Conservation (phyloP, 2,888 invertebrate species). For the Bellardia pandia region DNA sequence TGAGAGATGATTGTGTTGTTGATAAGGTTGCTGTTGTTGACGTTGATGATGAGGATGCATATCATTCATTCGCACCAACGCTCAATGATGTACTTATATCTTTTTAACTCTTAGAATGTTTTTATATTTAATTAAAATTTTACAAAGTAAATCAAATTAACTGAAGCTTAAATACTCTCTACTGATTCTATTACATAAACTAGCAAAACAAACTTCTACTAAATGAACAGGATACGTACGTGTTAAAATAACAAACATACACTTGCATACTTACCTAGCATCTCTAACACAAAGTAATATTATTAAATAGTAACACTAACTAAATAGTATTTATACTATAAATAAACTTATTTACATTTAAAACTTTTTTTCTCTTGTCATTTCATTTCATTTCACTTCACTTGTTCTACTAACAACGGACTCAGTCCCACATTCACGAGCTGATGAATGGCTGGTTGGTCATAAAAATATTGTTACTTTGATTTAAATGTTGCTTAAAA, state of each 20-base stretch:
- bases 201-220: not conserved
- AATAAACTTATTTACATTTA: not conserved
- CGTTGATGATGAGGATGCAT: constrained; percentile 43
- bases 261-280: not conserved
- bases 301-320: constrained; percentile 46
- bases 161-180: constrained; percentile 68
- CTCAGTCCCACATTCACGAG: not conserved
- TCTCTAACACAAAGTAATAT: constrained; percentile 14
- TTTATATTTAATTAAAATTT: constrained; percentile 71
- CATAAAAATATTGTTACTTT: constrained; percentile 32
- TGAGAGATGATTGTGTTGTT: not conserved
- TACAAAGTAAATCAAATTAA: constrained; percentile 71
- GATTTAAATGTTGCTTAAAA: constrained; percentile 14
- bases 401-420: too few species aligned
- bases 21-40: not conserved
- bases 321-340: constrained; percentile 19
- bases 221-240: constrained; percentile 16
- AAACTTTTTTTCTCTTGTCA: not conserved
- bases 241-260: constrained; percentile 3
- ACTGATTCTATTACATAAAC: constrained; percentile 44
- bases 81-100: not conserved
- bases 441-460: not conserved
- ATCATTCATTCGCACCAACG: constrained; percentile 53
- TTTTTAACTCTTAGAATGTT: constrained; percentile 49
- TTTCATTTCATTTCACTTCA: not conserved